phyloP scores from a whole-genome alignment of 2,113 vertebrate species.

The Phalacrocorax aristotelis region DNA sequence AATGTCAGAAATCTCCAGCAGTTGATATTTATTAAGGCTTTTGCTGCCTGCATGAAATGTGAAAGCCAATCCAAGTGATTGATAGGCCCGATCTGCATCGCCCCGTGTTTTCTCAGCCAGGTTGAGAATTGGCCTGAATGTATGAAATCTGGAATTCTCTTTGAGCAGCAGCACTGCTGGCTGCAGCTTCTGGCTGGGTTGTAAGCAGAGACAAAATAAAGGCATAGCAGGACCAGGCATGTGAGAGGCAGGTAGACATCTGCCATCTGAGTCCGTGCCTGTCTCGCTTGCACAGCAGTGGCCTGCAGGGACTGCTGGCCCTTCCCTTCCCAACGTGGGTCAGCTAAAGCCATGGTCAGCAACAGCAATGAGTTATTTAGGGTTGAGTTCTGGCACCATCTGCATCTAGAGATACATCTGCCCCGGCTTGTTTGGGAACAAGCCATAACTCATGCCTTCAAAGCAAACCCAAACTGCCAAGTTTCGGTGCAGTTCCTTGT shows the following conservation, averaged over 20 bases:
- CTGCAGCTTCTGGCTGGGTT: background rate
- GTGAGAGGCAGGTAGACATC: background rate
- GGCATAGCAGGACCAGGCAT: background rate
- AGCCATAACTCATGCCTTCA: background rate
- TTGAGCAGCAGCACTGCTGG: background rate
- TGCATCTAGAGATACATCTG: background rate
- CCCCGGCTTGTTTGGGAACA: background rate
- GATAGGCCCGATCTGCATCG: background rate
- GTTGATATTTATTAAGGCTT: background rate
- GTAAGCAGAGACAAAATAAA: background rate
- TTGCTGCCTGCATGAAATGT: background rate
- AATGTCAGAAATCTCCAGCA: background rate
- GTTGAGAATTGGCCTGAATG: background rate
- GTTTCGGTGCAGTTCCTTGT: background rate
- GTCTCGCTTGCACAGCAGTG: background rate
- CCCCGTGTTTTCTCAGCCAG: background rate
- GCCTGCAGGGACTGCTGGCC: background rate
- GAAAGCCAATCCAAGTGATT: background rate
- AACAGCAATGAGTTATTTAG: background rate
- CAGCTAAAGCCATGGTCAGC: background rate
- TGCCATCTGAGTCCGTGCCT: background rate
- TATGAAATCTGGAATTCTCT: background rate
- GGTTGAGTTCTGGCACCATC: background rate
- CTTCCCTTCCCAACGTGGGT: accelerated
- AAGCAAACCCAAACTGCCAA: background rate